These are phyloP conservation scores for Perca flavescens DNA, from an alignment of 2,113 vertebrate genomes.

Conservation along the genomic window DNA sequence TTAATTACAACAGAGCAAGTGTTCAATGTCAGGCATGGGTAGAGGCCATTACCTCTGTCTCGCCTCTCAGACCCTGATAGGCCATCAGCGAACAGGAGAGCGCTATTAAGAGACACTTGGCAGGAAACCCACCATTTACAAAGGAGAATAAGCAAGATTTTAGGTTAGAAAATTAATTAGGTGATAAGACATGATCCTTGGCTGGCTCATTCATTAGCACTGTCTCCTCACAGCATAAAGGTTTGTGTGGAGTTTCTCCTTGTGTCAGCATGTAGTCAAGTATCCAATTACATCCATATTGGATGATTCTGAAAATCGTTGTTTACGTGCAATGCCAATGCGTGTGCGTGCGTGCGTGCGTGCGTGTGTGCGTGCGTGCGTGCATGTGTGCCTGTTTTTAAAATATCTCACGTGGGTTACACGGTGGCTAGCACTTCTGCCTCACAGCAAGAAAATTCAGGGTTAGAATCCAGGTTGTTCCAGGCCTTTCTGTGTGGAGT, in stretches of 20 bases:
- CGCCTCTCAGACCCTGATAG: constrained; percentile 10
- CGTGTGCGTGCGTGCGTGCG: no score
- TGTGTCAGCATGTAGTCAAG: background rate
- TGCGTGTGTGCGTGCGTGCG: no score
- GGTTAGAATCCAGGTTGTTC: no score
- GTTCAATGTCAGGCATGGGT: constrained; percentile 44
- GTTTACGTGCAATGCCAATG: background rate
- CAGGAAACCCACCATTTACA: constrained; percentile 24
- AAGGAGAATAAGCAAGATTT: constrained; percentile 16
- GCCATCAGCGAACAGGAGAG: constrained; percentile 33
- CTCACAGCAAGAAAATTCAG: no score
- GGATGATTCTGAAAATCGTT: background rate
- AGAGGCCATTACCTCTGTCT: constrained; percentile 31
- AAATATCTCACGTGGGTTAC: no score
- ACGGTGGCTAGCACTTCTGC: no score
- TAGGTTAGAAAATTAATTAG: constrained; percentile 18
- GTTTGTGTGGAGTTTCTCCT: background rate
- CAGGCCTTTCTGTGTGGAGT: no score
- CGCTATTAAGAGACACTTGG: constrained; percentile 39
- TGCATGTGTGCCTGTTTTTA: no score
- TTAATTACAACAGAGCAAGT: constrained; percentile 45
- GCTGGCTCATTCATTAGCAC: background rate
- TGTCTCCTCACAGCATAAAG: background rate
- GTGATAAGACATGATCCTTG: constrained; percentile 1
- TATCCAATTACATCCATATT: background rate